Conservation (phyloP, 2,797 vertebrate genomes). For the Falco novaeseelandiae region DNA sequence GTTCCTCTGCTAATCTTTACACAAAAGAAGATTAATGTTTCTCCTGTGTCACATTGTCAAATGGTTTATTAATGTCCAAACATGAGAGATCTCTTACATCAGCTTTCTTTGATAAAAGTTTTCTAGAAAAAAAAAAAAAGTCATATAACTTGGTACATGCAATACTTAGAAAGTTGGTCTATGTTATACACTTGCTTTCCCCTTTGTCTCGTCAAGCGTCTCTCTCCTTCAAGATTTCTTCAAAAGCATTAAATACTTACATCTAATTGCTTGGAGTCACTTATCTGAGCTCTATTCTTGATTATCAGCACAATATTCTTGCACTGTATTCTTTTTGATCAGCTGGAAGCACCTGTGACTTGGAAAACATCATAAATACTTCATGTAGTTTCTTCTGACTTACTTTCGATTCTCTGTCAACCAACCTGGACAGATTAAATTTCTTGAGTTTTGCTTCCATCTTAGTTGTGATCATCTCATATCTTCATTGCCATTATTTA, state of each 20-base stretch:
- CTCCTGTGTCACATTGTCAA: neutral
- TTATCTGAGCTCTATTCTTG: neutral
- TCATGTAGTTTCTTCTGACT: neutral
- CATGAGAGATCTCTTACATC: neutral
- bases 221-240: neutral
- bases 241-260: neutral
- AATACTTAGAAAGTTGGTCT: neutral
- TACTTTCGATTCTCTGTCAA: neutral
- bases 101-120: neutral
- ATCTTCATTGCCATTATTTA: neutral
- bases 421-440: neutral
- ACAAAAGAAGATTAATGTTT: neutral
- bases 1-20: neutral
- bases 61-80: neutral
- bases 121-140: neutral
- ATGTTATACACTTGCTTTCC: accelerated
- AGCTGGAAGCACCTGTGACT: neutral
- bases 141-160: neutral
- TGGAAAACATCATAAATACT: neutral
- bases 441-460: neutral
- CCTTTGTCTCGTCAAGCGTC: neutral
- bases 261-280: neutral
- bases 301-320: neutral
- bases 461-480: neutral
- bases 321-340: neutral